Base-by-base conservation (phyloP, 2,888 invertebrate species). In the Ypsolopha sequella region DNA sequence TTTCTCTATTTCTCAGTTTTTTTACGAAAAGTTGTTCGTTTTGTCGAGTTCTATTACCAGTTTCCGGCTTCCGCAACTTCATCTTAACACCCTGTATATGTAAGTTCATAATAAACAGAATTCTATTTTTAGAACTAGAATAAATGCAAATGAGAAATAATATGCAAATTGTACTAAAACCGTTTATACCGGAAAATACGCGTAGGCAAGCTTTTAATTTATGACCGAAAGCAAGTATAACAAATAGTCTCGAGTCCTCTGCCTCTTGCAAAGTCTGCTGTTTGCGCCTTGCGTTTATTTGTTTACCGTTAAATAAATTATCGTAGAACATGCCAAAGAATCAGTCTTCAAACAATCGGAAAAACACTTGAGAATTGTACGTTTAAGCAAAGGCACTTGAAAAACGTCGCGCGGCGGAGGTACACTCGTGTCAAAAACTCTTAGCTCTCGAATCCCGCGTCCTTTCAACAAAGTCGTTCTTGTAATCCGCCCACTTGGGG, bases 401-500 rank as follows among this genome's bases (percentile, higher is more conserved):
- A 49, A 41, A 41, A 33, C 6, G 33, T 49, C n/a, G 34, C 41
- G 8, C 41, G 34, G 24, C 24, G 24, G 24, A 24, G 24, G 24
- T 24, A 24, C 34, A 33, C 34, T 24, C 33, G 46, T 35, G 34
- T 24, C 46, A 46, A 10, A 46, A 46, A 10, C 46, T 48, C 39
- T 39, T 11, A 39, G 11, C 39, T 9, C 39, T 39, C 10, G 11
- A 39, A 39, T 39, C 39, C 6, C 9, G 36, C 47, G 36, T 36
- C 47, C 47, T 48, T 48, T 48, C 47, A 48, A 48, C 47, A 36
- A 24, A 41, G n/a, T 39, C 41, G 7, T 39, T 33, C 49, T 39
- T 49, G 49, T 49, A 39, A 49, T 49, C 24, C 41, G 11, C 33
- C 39, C 49, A 39, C 39, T 39, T n/a, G 41, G 11, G 39, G n/a